phyloP scores from a whole-genome alignment of 2,888 invertebrate genomes.

The Strigamia crassipes region DNA sequence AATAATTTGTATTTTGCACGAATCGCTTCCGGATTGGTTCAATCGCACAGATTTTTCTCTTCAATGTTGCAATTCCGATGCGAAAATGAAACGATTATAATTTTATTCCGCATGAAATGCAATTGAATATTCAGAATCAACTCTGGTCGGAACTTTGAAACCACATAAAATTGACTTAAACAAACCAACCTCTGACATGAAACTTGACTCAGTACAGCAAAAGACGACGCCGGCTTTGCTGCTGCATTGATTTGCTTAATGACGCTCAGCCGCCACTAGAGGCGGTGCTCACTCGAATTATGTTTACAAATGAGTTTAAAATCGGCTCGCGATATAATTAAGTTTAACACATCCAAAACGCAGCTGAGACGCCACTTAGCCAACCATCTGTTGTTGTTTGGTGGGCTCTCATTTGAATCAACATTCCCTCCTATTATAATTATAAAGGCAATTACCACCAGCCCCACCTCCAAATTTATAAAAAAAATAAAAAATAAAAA shows the following conservation, averaged over 20 bases:
- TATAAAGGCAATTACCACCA: slow-evolving; percentile 16
- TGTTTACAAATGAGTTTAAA: slow-evolving; percentile 21
- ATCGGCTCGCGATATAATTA: slow-evolving; percentile 16
- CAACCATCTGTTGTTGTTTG: slow-evolving; percentile 21
- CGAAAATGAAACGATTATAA: not conserved
- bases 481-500: not conserved
- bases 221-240: not conserved
- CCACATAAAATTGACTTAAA: slow-evolving; percentile 10
- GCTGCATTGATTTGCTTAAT: slow-evolving; percentile 16
- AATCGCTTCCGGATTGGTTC: too few relatives aligned
- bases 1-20: too few relatives aligned
- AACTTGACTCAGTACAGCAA: not conserved
- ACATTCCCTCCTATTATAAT: slow-evolving; percentile 16
- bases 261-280: slow-evolving; percentile 16
- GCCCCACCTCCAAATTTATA: not conserved
- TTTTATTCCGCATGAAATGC: not conserved
- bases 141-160: not conserved
- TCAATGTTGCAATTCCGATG: not conserved
- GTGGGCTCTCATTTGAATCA: slow-evolving; percentile 21
- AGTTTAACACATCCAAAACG: slow-evolving; percentile 21
- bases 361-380: slow-evolving; percentile 16
- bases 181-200: not conserved
- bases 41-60: too few relatives aligned
- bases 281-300: slow-evolving; percentile 21
- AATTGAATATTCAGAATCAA: not conserved